phyloP scores from a whole-genome alignment of 2,888 invertebrate genomes.

The Orthonychiurus folsomi region DNA sequence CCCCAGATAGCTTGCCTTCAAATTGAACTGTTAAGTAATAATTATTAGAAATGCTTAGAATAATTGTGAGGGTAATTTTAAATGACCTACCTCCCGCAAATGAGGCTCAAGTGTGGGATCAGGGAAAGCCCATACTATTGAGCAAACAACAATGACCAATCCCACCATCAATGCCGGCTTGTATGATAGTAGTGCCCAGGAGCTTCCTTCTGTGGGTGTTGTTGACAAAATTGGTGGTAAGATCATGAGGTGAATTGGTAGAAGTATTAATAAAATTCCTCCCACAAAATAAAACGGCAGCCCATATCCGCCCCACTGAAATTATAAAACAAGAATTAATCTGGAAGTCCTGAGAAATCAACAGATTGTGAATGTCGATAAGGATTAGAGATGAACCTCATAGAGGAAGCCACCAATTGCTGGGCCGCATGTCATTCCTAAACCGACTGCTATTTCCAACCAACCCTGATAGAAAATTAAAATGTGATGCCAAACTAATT shows the following conservation, averaged over 20 bases:
- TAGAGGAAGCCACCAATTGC: conserved; percentile 67
- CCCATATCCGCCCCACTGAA: conserved; percentile 69
- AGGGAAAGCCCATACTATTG: conserved; percentile 65
- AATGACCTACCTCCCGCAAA: conserved; percentile 49
- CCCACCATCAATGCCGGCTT: background rate
- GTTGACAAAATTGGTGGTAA: conserved; percentile 52
- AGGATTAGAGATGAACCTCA: too few species aligned
- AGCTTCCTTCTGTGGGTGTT: conserved; percentile 17
- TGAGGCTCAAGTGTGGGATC: conserved; percentile 70
- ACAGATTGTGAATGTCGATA: too few species aligned
- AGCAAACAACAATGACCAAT: conserved; percentile 44
- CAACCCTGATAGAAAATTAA: too few species aligned
- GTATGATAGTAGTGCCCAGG: conserved; percentile 44
- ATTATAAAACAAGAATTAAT: background rate
- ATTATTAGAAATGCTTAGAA: background rate
- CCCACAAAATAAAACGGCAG: conserved; percentile 68
- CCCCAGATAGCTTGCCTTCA: conserved; percentile 60
- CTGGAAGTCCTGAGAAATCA: too few species aligned
- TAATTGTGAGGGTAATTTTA: background rate
- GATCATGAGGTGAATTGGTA: conserved; percentile 57
- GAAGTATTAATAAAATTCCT: conserved; percentile 55
- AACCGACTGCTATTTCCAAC: conserved; percentile 66
- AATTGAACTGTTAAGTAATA: conserved; percentile 50
- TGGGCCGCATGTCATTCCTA: conserved; percentile 72
- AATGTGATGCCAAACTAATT: too few species aligned